These are phyloP conservation scores for Mythimna loreyi DNA, from an alignment of 2,888 invertebrate species.

Conservation along the genomic window DNA sequence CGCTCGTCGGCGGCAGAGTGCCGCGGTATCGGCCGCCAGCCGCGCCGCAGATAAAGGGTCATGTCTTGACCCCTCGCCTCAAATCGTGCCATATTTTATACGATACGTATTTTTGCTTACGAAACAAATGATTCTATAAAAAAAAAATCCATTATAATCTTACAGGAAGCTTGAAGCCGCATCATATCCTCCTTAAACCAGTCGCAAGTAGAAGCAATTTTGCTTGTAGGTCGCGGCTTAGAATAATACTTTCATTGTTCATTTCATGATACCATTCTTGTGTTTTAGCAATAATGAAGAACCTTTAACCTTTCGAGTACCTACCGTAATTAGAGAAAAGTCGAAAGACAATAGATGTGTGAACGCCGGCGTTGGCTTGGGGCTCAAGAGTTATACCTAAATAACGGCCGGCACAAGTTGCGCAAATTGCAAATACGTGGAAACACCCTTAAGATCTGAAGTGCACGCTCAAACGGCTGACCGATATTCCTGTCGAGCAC, in stretches of 20 bases:
- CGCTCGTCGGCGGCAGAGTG: constrained; percentile 56
- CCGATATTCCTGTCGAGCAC: background rate
- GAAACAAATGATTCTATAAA: constrained; percentile 18
- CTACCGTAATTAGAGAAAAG: too few relatives aligned
- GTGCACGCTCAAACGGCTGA: constrained; percentile 1
- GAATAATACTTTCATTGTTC: too few relatives aligned
- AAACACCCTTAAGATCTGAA: background rate
- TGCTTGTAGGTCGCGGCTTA: background rate
- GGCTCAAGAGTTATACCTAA: background rate
- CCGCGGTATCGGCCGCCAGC: constrained; percentile 37
- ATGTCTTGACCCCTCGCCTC: constrained; percentile 56
- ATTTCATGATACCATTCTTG: too few relatives aligned
- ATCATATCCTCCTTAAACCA: constrained; percentile 22
- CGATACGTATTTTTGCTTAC: constrained; percentile 39
- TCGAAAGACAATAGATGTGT: too few relatives aligned
- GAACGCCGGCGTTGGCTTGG: background rate
- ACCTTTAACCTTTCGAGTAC: too few relatives aligned
- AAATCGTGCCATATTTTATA: constrained; percentile 38
- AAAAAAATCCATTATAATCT: too few relatives aligned
- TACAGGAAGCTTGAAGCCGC: constrained; percentile 8
- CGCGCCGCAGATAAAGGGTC: constrained; percentile 59
- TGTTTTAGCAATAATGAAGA: too few relatives aligned
- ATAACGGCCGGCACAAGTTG: background rate
- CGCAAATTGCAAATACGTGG: background rate
- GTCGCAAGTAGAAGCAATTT: constrained; percentile 16